Base-by-base conservation (phyloP, 2,888 invertebrate species). In the Caenorhabditis sp. region DNA sequence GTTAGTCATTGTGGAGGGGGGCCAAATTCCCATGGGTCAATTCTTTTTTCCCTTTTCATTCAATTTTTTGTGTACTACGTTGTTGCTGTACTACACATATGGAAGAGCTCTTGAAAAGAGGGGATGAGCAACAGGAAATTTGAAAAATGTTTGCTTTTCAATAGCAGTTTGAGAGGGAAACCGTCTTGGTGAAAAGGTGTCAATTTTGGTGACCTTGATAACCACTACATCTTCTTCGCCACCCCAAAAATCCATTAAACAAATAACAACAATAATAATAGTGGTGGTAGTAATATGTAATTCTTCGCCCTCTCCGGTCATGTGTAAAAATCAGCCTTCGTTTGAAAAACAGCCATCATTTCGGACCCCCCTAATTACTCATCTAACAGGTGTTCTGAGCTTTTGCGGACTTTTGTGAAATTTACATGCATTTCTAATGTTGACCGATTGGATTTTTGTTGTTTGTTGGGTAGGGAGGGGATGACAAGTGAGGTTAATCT, bases 261-360 rank as follows among this genome's bases (percentile, higher is more conserved):
- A 43, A 43, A 43, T 43, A 43, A 43, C n/a, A n/a, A n/a, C n/a
- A n/a, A n/a, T n/a, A n/a, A n/a, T n/a, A n/a, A n/a, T n/a, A n/a
- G n/a, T n/a, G n/a, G n/a, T n/a, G n/a, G n/a, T n/a, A n/a, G n/a
- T 43, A 43, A 43, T 43, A 43, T 43, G 43, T 43, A 43, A 43
- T 43, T 43, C 17, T 43, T 43, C 43, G 43, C 43, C 17, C 43
- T 43, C 12, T 43, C 43, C 43, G 43, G 43, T 43, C 43, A 43
- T 43, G 43, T 43, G 43, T 43, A 43, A 43, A 43, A 43, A 43
- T 43, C 43, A 43, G 17, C 43, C 43, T 43, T 17, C 43, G 10
- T 17, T 43, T 43, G 14, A 43, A 43, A 43, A 43, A 43, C 17
- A 43, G 14, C 43, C n/a, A n/a, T n/a, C n/a, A n/a, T n/a, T 12